A percentile compares a stretch with the other conserved stretches of the same genome.
Evolutionary conservation across 2,888 invertebrate species (phyloP).

Genomic region (Cheilosia urbana): DNA sequence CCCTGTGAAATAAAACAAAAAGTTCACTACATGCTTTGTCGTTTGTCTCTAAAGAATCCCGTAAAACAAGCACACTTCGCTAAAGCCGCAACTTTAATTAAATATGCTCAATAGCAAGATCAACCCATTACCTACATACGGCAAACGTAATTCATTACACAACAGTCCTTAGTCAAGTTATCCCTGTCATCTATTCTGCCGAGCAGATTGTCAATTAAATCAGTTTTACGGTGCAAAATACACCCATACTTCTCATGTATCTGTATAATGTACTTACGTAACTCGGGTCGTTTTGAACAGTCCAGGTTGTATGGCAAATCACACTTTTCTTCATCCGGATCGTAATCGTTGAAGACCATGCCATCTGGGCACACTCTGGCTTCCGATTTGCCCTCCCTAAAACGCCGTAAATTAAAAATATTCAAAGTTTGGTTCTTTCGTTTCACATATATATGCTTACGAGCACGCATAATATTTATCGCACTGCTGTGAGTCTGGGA

Average conservation of each 20-base stretch:
- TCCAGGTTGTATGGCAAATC: constrained; percentile 94
- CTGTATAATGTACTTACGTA: constrained; percentile 88
- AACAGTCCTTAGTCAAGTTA: constrained; percentile 28
- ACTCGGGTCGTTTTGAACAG: constrained; percentile 90
- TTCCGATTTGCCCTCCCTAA: constrained; percentile 88
- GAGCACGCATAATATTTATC: constrained; percentile 94
- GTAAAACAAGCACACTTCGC: no score
- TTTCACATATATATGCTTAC: constrained; percentile 81
- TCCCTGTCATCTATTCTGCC: constrained; percentile 1
- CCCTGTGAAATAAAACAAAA: no score
- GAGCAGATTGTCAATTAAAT: constrained; percentile 37
- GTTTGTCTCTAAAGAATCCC: no score
- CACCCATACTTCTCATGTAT: neutral
- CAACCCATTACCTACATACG: neutral
- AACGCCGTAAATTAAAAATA: constrained; percentile 77
- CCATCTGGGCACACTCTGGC: constrained; percentile 95
- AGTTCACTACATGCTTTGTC: no score
- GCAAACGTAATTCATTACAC: neutral
- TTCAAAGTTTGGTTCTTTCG: constrained; percentile 18
- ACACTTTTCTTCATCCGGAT: constrained; percentile 92
- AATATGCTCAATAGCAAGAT: neutral
- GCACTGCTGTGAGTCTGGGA: constrained; percentile 93
- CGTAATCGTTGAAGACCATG: constrained; percentile 95
- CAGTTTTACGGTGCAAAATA: constrained; percentile 30
- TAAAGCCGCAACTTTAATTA: no score